Conservation (phyloP, 2,797 vertebrate species). For the Arrhamphus sclerolepis region DNA sequence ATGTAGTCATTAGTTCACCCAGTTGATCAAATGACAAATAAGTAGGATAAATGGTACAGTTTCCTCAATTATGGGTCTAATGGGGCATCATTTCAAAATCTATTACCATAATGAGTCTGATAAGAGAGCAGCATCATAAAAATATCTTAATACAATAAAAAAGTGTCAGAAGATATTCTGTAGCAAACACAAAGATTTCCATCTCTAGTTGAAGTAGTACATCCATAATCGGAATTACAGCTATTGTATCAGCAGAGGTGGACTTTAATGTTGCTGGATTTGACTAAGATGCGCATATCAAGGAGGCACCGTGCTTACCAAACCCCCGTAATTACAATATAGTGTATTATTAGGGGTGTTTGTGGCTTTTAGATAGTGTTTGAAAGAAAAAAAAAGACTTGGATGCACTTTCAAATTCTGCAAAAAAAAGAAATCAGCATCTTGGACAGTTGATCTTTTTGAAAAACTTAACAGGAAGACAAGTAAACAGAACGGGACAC, state of each 20-base stretch:
- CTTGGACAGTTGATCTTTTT: too few relatives aligned
- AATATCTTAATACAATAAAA: slow-evolving; percentile 10
- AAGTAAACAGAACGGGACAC: too few relatives aligned
- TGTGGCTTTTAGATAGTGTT: slow-evolving; percentile 1
- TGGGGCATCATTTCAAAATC: slow-evolving; percentile 46
- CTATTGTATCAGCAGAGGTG: slow-evolving; percentile 35
- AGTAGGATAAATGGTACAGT: not conserved
- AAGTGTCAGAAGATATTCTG: slow-evolving; percentile 7
- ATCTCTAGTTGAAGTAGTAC: slow-evolving; percentile 33
- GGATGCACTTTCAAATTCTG: too few relatives aligned
- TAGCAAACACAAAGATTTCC: slow-evolving; percentile 22
- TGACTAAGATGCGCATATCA: slow-evolving; percentile 25
- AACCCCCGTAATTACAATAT: slow-evolving; percentile 3
- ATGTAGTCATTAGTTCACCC: slow-evolving; percentile 26
- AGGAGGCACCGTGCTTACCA: slow-evolving; percentile 6
- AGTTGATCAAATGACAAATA: slow-evolving; percentile 30
- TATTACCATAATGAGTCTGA: slow-evolving; percentile 23
- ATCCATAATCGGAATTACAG: slow-evolving; percentile 46
- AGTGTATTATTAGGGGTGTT: slow-evolving; percentile 6
- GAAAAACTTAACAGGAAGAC: too few relatives aligned
- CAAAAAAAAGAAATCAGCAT: too few relatives aligned
- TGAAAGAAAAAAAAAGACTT: too few relatives aligned
- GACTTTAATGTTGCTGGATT: slow-evolving; percentile 19
- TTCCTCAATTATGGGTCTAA: slow-evolving; percentile 33
- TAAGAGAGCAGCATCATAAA: slow-evolving; percentile 16